phyloP scores from a whole-genome alignment of 2,888 invertebrate genomes.

The Zhuqinia jingwanae region DNA sequence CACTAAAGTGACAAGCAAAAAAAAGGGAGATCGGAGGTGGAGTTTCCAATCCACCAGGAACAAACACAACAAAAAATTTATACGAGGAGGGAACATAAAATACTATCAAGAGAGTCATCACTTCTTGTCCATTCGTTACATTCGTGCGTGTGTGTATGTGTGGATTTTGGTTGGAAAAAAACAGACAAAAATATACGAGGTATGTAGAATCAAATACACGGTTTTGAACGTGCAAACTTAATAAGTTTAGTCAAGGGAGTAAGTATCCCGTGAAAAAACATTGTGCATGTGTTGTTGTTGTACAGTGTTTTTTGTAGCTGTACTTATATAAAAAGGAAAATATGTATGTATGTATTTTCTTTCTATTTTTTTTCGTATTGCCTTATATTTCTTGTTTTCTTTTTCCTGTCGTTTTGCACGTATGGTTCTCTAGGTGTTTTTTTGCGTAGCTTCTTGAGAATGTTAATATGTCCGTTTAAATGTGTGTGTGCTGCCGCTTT shows the following conservation, averaged over 20 bases:
- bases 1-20: conserved; percentile 44
- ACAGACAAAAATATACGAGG: background rate
- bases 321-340: background rate
- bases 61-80: conserved; percentile 21
- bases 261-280: background rate
- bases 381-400: background rate
- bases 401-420: conserved; percentile 2
- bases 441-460: background rate
- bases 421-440: background rate
- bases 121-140: background rate
- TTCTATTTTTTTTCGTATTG: no score
- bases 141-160: no score
- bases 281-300: background rate
- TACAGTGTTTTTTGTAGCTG: no score
- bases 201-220: background rate
- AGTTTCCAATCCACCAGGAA: background rate
- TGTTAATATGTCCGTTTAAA: conserved; percentile 20
- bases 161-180: background rate
- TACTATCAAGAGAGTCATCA: conserved; percentile 50
- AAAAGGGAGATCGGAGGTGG: background rate
- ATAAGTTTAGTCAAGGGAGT: conserved; percentile 57
- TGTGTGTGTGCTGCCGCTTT: conserved; percentile 17
- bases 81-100: conserved; percentile 38
- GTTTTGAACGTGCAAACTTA: conserved; percentile 45
- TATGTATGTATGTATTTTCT: no score